phyloP scores from a whole-genome alignment of 2,797 vertebrate genomes.

The Lycodopsis pacificus region DNA sequence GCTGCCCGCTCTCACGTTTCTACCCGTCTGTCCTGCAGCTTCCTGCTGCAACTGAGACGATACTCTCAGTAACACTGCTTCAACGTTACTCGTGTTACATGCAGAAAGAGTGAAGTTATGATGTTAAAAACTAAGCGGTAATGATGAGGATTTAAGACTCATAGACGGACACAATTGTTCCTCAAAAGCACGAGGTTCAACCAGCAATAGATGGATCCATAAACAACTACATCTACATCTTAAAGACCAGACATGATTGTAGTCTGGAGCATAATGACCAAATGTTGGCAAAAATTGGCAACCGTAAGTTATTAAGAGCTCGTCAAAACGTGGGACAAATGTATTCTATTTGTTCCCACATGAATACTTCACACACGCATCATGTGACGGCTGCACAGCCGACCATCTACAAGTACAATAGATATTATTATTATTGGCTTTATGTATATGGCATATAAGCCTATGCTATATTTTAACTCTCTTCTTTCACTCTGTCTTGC shows the following conservation, averaged over 20 bases:
- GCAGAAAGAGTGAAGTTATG: neutral
- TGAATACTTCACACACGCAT: neutral
- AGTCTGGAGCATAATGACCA: neutral
- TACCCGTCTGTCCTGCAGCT: constrained; percentile 1
- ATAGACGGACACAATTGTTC: neutral
- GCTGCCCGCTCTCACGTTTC: constrained; percentile 33
- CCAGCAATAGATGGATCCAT: neutral
- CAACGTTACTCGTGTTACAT: neutral
- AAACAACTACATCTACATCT: neutral
- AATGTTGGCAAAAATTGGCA: neutral
- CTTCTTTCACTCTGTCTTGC: constrained; percentile 68
- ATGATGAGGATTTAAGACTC: neutral
- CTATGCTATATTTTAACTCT: constrained; percentile 4
- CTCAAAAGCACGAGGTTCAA: neutral
- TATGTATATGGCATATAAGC: neutral
- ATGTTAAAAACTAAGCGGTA: neutral
- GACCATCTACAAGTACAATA: neutral
- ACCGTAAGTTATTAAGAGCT: neutral
- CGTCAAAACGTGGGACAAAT: neutral
- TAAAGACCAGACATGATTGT: neutral
- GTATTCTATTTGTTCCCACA: neutral
- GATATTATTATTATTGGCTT: neutral
- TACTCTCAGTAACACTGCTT: neutral
- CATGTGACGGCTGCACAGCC: neutral
- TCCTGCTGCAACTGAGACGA: constrained; percentile 15